Base-by-base conservation (phyloP, 1,140 invertebrate species). In the Ctenoplectra terminalis region DNA sequence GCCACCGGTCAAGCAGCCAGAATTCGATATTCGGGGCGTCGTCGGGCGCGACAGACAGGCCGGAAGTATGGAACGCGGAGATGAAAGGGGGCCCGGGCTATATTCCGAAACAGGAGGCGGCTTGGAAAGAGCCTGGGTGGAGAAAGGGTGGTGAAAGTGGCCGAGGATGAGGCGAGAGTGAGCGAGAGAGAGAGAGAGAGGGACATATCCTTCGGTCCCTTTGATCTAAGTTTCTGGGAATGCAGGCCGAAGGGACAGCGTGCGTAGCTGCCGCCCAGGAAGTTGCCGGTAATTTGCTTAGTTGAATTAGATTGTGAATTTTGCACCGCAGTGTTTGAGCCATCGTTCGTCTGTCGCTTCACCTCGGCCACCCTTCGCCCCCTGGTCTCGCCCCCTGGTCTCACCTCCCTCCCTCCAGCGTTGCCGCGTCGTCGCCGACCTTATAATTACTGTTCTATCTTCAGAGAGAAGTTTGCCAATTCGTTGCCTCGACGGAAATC, bases 231-330 rank as follows among this genome's bases (percentile, higher is more conserved):
- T 91, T 91, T 87, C 82, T 86, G 83, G 88, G 83, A 89, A 91
- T 90, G 88, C 87, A 82, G 84, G 89, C 81, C 70, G 77, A 83
- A 89, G 84, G 85, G 87, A 87, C 89, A 87, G 81, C 66, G 74
- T 88, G 84, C 87, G 89, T 85, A 82, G 78, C 80, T 84, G 67
- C 69, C 78, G 82, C 63, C 85, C 81, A 79, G 85, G 86, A 90
- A 91, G 86, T 90, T 90, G 81, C 70, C 66, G 76, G 88, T 90
- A 91, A 91, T 91, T 91, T 91, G 88, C 89, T 90, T 90, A 91
- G 90, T 91, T 91, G 89, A 87, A 91, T 91, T 90, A 90, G 89
- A 90, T 89, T 90, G 90, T 91, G 85, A 91, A 91, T 90, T 90
- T 91, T 90, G 85, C 87, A 88, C 83, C 83, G 72, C 79, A 79